Conservation (phyloP, 2,888 invertebrate species). For the Eupithecia vulgata region DNA sequence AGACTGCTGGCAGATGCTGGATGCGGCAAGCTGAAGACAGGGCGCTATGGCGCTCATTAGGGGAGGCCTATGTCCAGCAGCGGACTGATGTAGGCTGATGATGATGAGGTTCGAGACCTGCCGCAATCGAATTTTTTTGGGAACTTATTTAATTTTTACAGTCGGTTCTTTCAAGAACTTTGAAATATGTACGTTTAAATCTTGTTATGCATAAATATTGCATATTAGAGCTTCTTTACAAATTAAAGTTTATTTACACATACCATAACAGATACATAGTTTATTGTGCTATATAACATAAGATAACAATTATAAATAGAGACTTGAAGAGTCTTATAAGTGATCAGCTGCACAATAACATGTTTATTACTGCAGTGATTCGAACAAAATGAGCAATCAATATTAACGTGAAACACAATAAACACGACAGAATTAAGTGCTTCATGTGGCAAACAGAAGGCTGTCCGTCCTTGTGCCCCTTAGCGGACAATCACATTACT, state of each 20-base stretch:
- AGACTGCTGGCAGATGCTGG: too few relatives aligned
- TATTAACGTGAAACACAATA: constrained; percentile 41
- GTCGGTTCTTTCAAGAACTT: not conserved
- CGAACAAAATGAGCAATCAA: constrained; percentile 33
- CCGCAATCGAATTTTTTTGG: too few relatives aligned
- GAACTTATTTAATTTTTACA: too few relatives aligned
- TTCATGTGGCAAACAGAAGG: constrained; percentile 60
- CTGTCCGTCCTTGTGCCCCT: constrained; percentile 69
- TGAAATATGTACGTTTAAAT: not conserved
- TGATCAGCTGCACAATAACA: constrained; percentile 6
- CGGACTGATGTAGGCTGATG: too few relatives aligned
- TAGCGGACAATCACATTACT: constrained; percentile 71
- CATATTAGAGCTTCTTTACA: not conserved
- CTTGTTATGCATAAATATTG: not conserved
- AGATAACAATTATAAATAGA: not conserved
- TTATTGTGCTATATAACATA: not conserved
- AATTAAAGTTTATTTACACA: not conserved
- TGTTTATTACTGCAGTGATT: constrained; percentile 23
- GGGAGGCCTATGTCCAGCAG: too few relatives aligned
- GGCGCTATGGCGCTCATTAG: too few relatives aligned
- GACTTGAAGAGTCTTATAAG: not conserved
- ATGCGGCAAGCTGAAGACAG: too few relatives aligned
- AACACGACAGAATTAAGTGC: constrained; percentile 54
- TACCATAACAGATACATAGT: not conserved
- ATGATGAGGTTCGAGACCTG: too few relatives aligned